Conservation (phyloP, 2,797 vertebrate genomes). For the Macroramphosus scolopax region DNA sequence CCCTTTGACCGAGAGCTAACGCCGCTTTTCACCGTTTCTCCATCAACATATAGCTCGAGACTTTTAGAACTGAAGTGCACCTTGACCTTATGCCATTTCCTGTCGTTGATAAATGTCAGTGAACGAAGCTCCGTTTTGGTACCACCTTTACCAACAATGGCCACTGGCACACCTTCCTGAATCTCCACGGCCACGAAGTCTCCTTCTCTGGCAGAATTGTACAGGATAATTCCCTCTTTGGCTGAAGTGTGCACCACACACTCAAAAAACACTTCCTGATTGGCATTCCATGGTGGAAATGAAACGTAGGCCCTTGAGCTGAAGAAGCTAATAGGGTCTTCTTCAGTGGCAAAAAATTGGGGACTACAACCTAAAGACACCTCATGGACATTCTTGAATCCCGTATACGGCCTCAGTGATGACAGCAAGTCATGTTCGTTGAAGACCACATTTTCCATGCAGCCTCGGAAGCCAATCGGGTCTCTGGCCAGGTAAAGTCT, state of each 20-base stretch:
- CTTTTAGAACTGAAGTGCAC: constrained; percentile 77
- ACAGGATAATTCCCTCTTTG: constrained; percentile 84
- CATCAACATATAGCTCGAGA: constrained; percentile 82
- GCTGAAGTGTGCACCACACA: constrained; percentile 81
- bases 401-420: constrained; percentile 83
- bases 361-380: constrained; percentile 89
- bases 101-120: constrained; percentile 76
- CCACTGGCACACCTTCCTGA: constrained; percentile 81
- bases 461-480: constrained; percentile 80
- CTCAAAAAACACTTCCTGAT: constrained; percentile 73
- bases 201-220: constrained; percentile 80
- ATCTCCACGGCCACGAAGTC: constrained; percentile 88
- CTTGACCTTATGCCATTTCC: constrained; percentile 82
- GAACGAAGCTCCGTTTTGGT: constrained; percentile 80
- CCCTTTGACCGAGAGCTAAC: constrained; percentile 68
- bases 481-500: constrained; percentile 74
- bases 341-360: constrained; percentile 86
- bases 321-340: constrained; percentile 90
- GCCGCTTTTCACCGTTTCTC: constrained; percentile 75
- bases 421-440: constrained; percentile 83
- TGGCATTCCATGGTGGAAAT: constrained; percentile 78
- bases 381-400: constrained; percentile 85
- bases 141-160: constrained; percentile 74
- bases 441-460: constrained; percentile 84
- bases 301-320: constrained; percentile 89